Evolutionary conservation across 2,797 vertebrate species (phyloP).

Genomic region (Eutrigla gurnardus): DNA sequence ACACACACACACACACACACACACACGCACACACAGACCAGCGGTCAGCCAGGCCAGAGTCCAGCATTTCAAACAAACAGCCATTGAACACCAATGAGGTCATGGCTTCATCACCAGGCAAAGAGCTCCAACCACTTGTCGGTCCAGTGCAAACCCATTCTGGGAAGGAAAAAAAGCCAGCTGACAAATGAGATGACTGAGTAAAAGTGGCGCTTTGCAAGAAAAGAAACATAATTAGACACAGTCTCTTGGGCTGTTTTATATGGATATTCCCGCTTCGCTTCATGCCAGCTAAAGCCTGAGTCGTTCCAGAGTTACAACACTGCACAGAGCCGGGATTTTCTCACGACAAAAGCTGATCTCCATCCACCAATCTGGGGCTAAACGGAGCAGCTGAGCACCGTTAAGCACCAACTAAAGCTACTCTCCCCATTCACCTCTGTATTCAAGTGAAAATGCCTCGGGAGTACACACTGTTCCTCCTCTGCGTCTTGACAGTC

Average conservation of each 20-base stretch:
- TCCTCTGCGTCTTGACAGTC: constrained; percentile 52
- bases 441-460: constrained; percentile 55
- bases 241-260: constrained; percentile 14
- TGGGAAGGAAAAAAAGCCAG: background rate
- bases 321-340: constrained; percentile 48
- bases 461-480: constrained; percentile 40
- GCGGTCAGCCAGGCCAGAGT: constrained; percentile 72
- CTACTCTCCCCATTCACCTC: constrained; percentile 1
- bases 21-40: constrained; percentile 25
- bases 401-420: constrained; percentile 25
- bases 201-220: constrained; percentile 3
- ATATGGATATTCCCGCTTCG: constrained; percentile 33
- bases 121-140: constrained; percentile 43
- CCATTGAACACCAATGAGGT: constrained; percentile 76
- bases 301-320: constrained; percentile 27
- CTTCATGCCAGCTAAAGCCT: constrained; percentile 33
- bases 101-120: constrained; percentile 66
- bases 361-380: constrained; percentile 28
- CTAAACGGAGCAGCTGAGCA: constrained; percentile 45
- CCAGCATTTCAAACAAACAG: constrained; percentile 78
- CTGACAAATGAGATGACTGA: constrained; percentile 15
- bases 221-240: constrained; percentile 8
- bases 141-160: constrained; percentile 7
- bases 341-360: constrained; percentile 39
- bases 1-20: constrained; percentile 20